Conservation (phyloP, 53 echinoderm and acorn worm genomes). For the Echinarachnius parma region DNA sequence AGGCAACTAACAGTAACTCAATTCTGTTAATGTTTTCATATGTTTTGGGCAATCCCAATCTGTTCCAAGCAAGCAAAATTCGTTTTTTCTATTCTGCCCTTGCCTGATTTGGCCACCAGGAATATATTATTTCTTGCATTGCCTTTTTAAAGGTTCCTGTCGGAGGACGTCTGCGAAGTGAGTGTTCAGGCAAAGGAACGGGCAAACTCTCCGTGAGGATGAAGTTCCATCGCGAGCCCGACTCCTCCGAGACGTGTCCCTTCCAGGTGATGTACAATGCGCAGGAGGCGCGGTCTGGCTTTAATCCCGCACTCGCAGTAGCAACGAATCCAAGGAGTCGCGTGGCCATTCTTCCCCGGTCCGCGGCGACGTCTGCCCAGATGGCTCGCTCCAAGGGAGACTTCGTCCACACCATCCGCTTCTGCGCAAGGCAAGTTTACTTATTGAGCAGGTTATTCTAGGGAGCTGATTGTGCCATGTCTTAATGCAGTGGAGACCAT, state of each 20-base stretch:
- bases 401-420: conserved; percentile 20
- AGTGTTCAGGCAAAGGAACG: conserved; percentile 64
- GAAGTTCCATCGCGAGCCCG: conserved; percentile 41
- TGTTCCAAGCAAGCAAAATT: no score
- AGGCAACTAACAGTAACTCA: no score
- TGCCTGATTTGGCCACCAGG: no score
- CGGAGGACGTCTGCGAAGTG: conserved; percentile 47
- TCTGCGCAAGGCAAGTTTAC: conserved; percentile 41
- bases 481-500: no score
- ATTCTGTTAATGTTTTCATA: no score
- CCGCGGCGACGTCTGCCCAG: conserved; percentile 24
- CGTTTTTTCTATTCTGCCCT: no score
- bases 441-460: no score
- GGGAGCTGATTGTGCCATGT: no score
- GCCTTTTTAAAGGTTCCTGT: conserved; percentile 85
- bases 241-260: conserved; percentile 40
- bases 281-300: conserved; percentile 43
- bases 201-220: conserved; percentile 64
- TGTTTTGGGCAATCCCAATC: no score
- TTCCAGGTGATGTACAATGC: conserved; percentile 58
- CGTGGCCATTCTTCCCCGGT: conserved; percentile 32
- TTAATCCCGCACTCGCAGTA: neutral
- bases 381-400: conserved; percentile 24
- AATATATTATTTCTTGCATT: no score
- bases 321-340: conserved; percentile 44